A percentile compares a stretch with the other conserved stretches of the same genome.
Conservation (phyloP, 2,113 vertebrate species). For the Elanus axillaris region DNA sequence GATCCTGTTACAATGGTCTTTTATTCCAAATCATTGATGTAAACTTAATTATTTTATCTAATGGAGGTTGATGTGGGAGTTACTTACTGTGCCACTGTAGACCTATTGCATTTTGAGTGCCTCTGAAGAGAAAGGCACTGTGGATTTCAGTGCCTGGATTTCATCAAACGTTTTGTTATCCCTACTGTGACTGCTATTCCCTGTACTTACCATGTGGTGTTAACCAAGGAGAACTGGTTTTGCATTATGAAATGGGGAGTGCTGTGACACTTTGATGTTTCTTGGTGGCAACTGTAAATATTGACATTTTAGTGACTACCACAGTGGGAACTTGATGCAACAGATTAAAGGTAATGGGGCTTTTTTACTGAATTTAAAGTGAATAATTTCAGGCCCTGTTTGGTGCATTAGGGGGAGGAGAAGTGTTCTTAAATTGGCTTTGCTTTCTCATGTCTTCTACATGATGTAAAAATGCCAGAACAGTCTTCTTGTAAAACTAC, state of each 20-base stretch:
- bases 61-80: not conserved
- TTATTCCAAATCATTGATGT: conserved; percentile 45
- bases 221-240: not conserved
- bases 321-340: not conserved
- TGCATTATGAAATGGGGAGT: not conserved
- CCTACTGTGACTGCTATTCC: conserved; percentile 30
- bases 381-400: conserved; percentile 19
- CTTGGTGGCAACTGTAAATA: conserved; percentile 35
- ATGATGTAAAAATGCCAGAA: not conserved
- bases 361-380: conserved; percentile 21
- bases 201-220: not conserved
- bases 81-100: not conserved
- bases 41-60: conserved; percentile 59
- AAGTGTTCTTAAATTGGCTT: not conserved
- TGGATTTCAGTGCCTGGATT: conserved; percentile 32
- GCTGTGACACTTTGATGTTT: not conserved
- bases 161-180: not conserved
- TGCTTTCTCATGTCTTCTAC: not conserved
- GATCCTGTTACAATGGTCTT: conserved; percentile 12
- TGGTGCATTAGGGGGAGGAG: not conserved
- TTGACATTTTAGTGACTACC: conserved; percentile 34
- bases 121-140: not conserved
- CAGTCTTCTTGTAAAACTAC: not conserved
- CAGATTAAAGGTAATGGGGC: not conserved
- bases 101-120: conserved; percentile 9